Percentiles rank a stretch among this genome's conserved stretches.
Conservation (phyloP, 2,797 vertebrate species). For the Diplodus sargus region DNA sequence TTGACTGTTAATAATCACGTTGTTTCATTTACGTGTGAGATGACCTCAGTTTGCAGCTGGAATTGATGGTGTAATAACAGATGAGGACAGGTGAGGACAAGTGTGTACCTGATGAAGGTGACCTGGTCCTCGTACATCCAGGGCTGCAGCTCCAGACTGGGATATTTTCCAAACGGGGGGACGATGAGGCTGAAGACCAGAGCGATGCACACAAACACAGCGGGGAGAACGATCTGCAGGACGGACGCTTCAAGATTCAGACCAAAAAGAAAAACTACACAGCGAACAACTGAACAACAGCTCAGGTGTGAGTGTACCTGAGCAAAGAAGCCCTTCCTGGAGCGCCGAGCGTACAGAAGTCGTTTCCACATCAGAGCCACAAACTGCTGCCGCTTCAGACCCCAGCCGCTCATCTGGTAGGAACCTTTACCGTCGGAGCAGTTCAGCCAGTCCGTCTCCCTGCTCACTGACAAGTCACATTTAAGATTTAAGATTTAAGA, state of each 20-base stretch:
- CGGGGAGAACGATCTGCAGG: constrained; percentile 94
- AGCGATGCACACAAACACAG: constrained; percentile 97
- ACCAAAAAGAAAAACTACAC: neutral
- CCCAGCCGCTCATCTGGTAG: constrained; percentile 92
- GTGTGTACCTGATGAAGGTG: constrained; percentile 92
- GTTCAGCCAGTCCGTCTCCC: constrained; percentile 92
- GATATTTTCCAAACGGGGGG: constrained; percentile 97
- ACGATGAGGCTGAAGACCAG: constrained; percentile 97
- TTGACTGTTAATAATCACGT: neutral
- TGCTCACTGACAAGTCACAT: constrained; percentile 84
- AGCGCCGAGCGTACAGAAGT: constrained; percentile 93
- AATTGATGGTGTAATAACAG: too few species aligned
- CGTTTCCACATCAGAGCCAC: constrained; percentile 96
- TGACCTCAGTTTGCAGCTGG: too few species aligned
- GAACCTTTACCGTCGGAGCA: constrained; percentile 93
- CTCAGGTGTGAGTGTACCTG: constrained; percentile 84
- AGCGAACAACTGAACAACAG: too few species aligned
- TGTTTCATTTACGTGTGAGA: too few species aligned
- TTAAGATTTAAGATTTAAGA: too few species aligned
- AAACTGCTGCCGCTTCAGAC: constrained; percentile 93
- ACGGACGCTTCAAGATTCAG: neutral
- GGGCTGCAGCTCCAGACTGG: constrained; percentile 93
- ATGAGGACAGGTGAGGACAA: too few species aligned
- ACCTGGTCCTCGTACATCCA: constrained; percentile 98
- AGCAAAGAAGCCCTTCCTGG: constrained; percentile 96